These are phyloP conservation scores for Bubo scandiacus DNA, from an alignment of 2,113 vertebrate species.

Conservation along the genomic window DNA sequence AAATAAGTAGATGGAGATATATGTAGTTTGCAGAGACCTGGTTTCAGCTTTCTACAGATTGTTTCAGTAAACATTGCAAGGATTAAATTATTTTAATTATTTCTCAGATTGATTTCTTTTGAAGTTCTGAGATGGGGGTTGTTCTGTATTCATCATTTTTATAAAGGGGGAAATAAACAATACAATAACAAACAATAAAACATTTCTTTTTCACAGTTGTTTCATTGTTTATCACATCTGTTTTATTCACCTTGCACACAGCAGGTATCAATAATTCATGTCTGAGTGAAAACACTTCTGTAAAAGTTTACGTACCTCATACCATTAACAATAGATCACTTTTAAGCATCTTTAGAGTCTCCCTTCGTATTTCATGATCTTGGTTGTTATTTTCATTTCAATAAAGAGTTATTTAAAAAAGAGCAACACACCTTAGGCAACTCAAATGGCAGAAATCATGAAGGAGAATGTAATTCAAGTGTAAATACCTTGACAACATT, in stretches of 20 bases:
- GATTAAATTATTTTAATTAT: conserved; percentile 38
- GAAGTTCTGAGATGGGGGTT: background rate
- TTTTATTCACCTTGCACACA: background rate
- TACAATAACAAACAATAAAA: conserved; percentile 38
- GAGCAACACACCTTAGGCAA: background rate
- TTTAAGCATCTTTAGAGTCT: conserved; percentile 9
- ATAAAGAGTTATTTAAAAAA: background rate
- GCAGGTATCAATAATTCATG: conserved; percentile 59
- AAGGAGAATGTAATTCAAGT: background rate
- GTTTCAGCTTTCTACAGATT: background rate
- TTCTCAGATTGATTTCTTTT: conserved; percentile 1
- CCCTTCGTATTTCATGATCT: background rate
- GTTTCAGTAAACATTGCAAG: background rate
- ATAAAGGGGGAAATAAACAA: conserved; percentile 38
- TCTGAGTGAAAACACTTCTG: conserved; percentile 40
- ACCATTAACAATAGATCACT: conserved; percentile 49
- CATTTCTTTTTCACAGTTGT: background rate
- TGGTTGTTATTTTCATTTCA: conserved; percentile 26
- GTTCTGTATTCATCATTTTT: background rate
- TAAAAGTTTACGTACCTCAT: conserved; percentile 46
- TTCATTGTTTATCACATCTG: conserved; percentile 50
- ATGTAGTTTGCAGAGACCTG: background rate
- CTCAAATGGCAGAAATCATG: background rate
- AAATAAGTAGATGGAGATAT: background rate
- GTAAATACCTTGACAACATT: background rate